A percentile compares a stretch with the other conserved stretches of the same genome.
phyloP scores from a whole-genome alignment of 2,797 vertebrate species.

The Synaphobranchus kaupii region DNA sequence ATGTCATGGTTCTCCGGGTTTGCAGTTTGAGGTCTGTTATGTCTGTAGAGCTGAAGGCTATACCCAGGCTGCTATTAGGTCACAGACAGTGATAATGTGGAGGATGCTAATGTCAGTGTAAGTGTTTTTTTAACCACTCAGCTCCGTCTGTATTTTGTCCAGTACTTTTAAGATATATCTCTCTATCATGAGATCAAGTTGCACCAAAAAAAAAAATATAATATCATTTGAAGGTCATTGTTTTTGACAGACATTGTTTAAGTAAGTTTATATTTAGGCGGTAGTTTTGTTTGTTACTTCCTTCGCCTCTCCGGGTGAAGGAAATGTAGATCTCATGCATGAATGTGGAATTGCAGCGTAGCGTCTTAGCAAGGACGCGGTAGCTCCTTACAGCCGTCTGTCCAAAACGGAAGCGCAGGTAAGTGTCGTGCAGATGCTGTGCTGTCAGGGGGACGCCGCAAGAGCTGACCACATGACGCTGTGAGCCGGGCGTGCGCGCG shows the following conservation, averaged over 20 bases:
- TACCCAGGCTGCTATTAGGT: slow-evolving; percentile 61
- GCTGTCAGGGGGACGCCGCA: not conserved
- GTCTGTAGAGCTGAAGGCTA: slow-evolving; percentile 42
- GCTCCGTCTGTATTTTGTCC: slow-evolving; percentile 43
- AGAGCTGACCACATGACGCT: not conserved
- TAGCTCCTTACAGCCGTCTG: slow-evolving; percentile 11
- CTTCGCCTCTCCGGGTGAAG: not conserved
- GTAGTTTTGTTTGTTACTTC: slow-evolving; percentile 1
- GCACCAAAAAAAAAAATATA: slow-evolving; percentile 28
- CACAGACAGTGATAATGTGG: not conserved
- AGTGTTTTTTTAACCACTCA: slow-evolving; percentile 6
- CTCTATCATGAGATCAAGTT: slow-evolving; percentile 24
- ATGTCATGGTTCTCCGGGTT: slow-evolving; percentile 42
- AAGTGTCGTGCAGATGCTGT: slow-evolving; percentile 18
- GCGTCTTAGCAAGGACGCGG: slow-evolving; percentile 10
- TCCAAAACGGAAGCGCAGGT: slow-evolving; percentile 11
- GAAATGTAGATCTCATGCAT: not conserved
- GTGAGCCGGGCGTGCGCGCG: not conserved
- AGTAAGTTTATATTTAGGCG: not conserved
- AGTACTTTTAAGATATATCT: slow-evolving; percentile 9
- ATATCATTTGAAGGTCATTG: slow-evolving; percentile 26
- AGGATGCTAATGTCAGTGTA: not conserved
- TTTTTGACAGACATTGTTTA: slow-evolving; percentile 17
- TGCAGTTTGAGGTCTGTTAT: slow-evolving; percentile 37
- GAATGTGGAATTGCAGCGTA: not conserved